These are phyloP conservation scores for Allygus modestus DNA, from an alignment of 2,888 invertebrate genomes.

Conservation along the genomic window DNA sequence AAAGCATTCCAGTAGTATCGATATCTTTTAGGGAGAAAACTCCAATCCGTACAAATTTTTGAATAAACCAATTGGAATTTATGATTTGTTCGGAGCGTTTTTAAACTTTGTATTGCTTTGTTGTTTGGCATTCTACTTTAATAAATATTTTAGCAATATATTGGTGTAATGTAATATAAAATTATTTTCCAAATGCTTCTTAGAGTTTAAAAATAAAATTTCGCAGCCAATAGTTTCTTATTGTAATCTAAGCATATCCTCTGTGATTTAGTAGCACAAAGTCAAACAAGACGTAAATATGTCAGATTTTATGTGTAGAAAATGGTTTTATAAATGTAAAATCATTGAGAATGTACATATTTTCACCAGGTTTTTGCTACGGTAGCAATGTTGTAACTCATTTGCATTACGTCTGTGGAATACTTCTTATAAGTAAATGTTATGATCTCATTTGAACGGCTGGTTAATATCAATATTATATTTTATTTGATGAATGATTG, in stretches of 20 bases:
- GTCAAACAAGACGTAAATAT: neutral
- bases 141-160: neutral
- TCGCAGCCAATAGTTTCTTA: neutral
- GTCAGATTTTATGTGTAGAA: neutral
- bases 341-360: neutral
- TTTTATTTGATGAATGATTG: no score
- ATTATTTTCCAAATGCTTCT: neutral
- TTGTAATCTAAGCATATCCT: neutral
- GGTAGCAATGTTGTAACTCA: neutral
- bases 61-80: neutral
- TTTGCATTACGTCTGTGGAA: neutral
- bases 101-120: neutral
- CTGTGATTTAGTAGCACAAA: conserved; percentile 25
- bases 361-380: neutral
- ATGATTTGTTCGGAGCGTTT: neutral
- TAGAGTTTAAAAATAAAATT: neutral
- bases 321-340: neutral
- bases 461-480: no score
- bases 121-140: neutral
- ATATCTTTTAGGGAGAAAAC: neutral
- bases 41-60: neutral
- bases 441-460: no score
- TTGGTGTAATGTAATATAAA: neutral
- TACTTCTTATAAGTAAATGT: no score
- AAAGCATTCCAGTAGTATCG: conserved; percentile 11